Percentiles rank a stretch among this genome's conserved stretches.
phyloP scores from a whole-genome alignment of 2,888 invertebrate species.

The Euproctis similis region DNA sequence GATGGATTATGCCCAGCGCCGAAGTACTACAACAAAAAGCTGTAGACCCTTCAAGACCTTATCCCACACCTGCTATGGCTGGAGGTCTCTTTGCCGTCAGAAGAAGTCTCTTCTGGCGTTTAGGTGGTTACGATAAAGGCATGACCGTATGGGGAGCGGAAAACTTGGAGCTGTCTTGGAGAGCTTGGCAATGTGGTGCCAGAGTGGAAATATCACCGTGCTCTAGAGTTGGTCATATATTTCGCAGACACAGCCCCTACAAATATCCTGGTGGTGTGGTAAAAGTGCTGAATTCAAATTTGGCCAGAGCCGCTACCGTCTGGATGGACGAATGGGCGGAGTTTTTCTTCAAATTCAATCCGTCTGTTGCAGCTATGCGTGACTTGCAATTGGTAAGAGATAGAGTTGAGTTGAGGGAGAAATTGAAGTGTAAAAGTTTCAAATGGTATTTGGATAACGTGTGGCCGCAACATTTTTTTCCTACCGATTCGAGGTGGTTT shows the following conservation, averaged over 20 bases:
- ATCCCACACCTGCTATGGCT: constrained; percentile 93
- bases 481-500: constrained; percentile 89
- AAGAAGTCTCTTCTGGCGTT: constrained; percentile 88
- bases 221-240: constrained; percentile 95
- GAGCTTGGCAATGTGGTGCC: constrained; percentile 97
- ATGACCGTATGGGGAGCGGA: constrained; percentile 98
- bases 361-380: constrained; percentile 75
- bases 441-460: constrained; percentile 95
- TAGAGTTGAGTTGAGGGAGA: constrained; percentile 81
- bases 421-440: constrained; percentile 89
- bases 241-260: constrained; percentile 94
- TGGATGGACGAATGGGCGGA: constrained; percentile 99
- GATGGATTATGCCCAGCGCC: constrained; percentile 86
- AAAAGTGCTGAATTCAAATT: constrained; percentile 90
- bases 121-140: constrained; percentile 84
- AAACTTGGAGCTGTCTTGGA: constrained; percentile 96
- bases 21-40: constrained; percentile 78
- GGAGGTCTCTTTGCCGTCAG: constrained; percentile 95
- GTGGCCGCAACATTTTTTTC: constrained; percentile 98
- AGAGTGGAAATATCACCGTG: constrained; percentile 93
- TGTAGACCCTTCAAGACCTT: constrained; percentile 80
- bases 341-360: constrained; percentile 92
- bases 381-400: constrained; percentile 78
- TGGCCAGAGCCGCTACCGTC: constrained; percentile 94
- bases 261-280: constrained; percentile 94